Percentiles rank a stretch among this genome's conserved stretches.
Conservation (phyloP, 64 coral and sea anemone species). For the Dendrophyllia cribrosa region DNA sequence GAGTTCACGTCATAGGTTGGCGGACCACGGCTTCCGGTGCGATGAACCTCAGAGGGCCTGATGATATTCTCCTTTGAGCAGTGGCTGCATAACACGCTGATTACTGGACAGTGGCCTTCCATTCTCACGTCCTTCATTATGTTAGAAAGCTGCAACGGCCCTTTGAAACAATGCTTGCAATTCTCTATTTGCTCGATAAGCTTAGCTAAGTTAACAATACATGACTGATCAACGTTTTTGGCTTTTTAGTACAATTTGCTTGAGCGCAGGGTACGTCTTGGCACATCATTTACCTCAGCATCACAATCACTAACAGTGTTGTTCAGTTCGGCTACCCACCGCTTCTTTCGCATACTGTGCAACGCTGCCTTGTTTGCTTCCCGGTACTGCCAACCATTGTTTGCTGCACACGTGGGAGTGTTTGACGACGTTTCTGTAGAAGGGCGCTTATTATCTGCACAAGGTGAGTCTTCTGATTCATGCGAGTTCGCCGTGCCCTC, state of each 20-base stretch:
- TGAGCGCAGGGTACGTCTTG: not conserved
- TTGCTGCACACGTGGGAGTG: too few species aligned
- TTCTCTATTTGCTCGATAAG: not conserved
- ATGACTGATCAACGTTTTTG: not conserved
- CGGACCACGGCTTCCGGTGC: slow-evolving; percentile 10
- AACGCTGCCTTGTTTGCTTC: too few species aligned
- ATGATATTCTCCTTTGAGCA: not conserved
- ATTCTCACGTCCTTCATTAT: not conserved
- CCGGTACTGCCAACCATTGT: too few species aligned
- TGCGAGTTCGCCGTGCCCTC: too few species aligned
- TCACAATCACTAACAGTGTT: too few species aligned
- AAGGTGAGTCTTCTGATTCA: too few species aligned
- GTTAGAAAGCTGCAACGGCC: slow-evolving; percentile 1
- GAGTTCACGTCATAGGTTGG: slow-evolving; percentile 31
- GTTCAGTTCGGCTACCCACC: too few species aligned
- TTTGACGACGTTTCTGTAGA: too few species aligned
- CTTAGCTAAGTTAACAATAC: slow-evolving; percentile 2
- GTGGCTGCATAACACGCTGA: slow-evolving; percentile 19
- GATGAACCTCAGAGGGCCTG: slow-evolving; percentile 6
- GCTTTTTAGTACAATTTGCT: not conserved
- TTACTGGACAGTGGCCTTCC: not conserved
- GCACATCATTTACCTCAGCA: too few species aligned
- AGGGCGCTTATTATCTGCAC: too few species aligned
- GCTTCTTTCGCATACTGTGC: too few species aligned
- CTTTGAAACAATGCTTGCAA: not conserved